Evolutionary conservation across 2,888 invertebrate species (phyloP).

Genomic region (Scaptomyza tumidula): DNA sequence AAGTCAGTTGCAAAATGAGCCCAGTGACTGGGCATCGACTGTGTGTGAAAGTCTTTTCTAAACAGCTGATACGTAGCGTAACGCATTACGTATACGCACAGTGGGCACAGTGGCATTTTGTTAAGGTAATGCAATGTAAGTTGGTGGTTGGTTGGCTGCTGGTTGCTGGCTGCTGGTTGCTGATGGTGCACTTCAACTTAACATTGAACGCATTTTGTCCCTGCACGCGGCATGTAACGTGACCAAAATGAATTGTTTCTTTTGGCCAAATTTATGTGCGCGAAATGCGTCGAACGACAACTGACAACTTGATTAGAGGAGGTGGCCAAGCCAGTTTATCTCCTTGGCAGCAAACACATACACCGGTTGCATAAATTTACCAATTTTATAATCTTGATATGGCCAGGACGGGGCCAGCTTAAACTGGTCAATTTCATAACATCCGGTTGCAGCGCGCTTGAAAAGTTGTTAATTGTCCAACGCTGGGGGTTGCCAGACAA

Average conservation of each 20-base stretch:
- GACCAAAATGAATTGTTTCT: slow-evolving; percentile 31
- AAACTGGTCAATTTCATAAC: slow-evolving; percentile 79
- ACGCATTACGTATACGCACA: slow-evolving; percentile 71
- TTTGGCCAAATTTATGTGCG: slow-evolving; percentile 45
- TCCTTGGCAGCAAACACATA: not conserved
- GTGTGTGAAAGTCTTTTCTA: slow-evolving; percentile 58
- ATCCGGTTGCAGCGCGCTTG: slow-evolving; percentile 79
- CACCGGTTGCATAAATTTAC: slow-evolving; percentile 76
- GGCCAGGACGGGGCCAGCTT: slow-evolving; percentile 47
- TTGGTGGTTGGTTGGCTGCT: too few species aligned
- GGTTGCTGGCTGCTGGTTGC: not conserved
- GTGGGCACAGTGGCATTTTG: slow-evolving; percentile 21
- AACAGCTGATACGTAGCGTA: slow-evolving; percentile 39
- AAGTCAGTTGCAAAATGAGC: slow-evolving; percentile 53
- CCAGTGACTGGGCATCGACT: slow-evolving; percentile 24
- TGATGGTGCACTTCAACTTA: slow-evolving; percentile 69
- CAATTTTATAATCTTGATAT: slow-evolving; percentile 77
- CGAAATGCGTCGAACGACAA: slow-evolving; percentile 60
- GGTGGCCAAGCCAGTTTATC: slow-evolving; percentile 36
- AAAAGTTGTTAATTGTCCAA: slow-evolving; percentile 77
- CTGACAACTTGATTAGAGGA: slow-evolving; percentile 72
- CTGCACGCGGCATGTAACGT: slow-evolving; percentile 45
- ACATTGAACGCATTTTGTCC: slow-evolving; percentile 68
- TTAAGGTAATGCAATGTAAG: not conserved
- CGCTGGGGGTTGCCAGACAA: slow-evolving; percentile 54